Evolutionary conservation across 2,888 invertebrate genomes (phyloP).

Genomic region (Pterobdella sp.): DNA sequence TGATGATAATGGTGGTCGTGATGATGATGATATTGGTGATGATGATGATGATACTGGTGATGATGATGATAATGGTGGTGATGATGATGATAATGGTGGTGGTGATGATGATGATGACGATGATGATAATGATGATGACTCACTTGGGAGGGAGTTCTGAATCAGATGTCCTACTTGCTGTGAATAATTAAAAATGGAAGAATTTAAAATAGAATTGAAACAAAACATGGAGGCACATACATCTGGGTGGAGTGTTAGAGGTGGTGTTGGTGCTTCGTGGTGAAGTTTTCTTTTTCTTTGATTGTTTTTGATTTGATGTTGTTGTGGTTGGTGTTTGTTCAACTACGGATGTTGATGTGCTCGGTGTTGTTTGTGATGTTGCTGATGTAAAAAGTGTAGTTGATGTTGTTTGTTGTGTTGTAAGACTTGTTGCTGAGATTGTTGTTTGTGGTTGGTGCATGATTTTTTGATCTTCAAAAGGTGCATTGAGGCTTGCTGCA

Average conservation of each 20-base stretch:
- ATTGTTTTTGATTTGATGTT: not conserved
- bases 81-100: conserved; percentile 22
- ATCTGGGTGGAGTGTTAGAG: not conserved
- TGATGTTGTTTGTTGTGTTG: not conserved
- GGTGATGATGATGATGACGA: conserved; percentile 10
- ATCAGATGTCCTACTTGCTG: not conserved
- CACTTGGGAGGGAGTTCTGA: not conserved
- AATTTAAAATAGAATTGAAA: not conserved
- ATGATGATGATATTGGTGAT: too few species aligned
- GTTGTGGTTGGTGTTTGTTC: not conserved
- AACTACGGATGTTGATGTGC: not conserved
- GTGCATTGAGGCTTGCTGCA: too few species aligned
- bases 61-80: conserved; percentile 29
- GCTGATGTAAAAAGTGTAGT: not conserved
- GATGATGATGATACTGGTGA: too few species aligned
- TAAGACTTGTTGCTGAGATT: not conserved
- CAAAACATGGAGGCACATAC: not conserved
- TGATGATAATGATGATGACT: not conserved
- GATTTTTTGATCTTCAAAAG: not conserved
- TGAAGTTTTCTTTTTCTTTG: not conserved
- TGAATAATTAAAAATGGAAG: not conserved
- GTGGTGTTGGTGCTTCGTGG: not conserved
- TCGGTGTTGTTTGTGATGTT: not conserved
- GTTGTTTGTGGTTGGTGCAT: not conserved
- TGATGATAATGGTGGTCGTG: conserved; percentile 16